Conservation (phyloP, 2,888 invertebrate species). For the Dicyrtomina minuta region DNA sequence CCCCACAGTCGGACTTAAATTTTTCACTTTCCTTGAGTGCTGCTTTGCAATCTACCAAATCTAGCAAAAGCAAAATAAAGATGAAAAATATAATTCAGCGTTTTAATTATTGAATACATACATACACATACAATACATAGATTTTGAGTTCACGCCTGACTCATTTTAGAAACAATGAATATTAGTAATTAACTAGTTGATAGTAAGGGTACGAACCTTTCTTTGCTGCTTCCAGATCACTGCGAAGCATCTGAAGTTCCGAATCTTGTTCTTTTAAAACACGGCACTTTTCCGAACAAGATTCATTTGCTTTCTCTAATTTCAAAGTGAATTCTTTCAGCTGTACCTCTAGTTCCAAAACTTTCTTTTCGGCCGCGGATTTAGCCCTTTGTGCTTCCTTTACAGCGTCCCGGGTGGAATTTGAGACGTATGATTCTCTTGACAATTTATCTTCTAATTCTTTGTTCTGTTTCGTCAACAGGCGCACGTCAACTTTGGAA, state of each 20-base stretch:
- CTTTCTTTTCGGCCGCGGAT: slow-evolving; percentile 2
- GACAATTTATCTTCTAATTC: slow-evolving; percentile 31
- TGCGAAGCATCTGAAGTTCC: slow-evolving; percentile 1
- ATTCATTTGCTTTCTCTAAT: neutral
- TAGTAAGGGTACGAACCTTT: slow-evolving; percentile 11
- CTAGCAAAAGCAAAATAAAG: too few species aligned
- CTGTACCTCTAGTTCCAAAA: slow-evolving; percentile 21
- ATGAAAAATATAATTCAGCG: too few species aligned
- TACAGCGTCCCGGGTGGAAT: slow-evolving; percentile 1
- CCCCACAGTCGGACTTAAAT: neutral
- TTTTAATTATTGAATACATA: too few species aligned
- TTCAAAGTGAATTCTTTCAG: neutral
- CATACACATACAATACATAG: too few species aligned
- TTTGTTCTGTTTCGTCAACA: slow-evolving; percentile 34
- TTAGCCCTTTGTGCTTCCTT: neutral
- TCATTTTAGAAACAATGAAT: too few species aligned
- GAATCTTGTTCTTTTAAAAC: slow-evolving; percentile 8
- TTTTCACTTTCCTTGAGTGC: slow-evolving; percentile 8
- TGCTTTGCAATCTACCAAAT: slow-evolving; percentile 19
- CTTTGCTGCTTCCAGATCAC: neutral
- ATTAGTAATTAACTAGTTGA: neutral
- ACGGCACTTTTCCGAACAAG: neutral
- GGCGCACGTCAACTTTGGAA: slow-evolving; percentile 39
- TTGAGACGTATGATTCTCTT: slow-evolving; percentile 8
- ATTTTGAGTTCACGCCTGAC: neutral